Evolutionary conservation across 2,113 vertebrate genomes (phyloP).

Genomic region (Aepyceros melampus): DNA sequence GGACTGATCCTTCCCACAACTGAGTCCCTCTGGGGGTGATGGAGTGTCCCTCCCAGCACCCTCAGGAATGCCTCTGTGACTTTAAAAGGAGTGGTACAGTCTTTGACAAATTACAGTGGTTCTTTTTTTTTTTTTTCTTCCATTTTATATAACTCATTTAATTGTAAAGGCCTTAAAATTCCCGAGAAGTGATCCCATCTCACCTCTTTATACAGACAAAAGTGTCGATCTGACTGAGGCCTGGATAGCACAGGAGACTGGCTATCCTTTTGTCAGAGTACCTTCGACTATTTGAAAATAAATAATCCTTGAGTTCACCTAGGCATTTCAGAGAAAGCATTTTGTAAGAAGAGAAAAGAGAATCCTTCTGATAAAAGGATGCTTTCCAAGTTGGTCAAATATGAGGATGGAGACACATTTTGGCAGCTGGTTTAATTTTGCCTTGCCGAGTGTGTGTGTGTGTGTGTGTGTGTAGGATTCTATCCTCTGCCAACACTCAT

Average conservation of each 20-base stretch:
- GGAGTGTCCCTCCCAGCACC: background rate
- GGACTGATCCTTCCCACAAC: background rate
- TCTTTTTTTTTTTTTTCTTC: rapidly evolving
- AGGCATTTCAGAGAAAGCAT: background rate
- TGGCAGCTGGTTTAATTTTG: background rate
- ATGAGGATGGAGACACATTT: background rate
- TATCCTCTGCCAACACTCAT: background rate
- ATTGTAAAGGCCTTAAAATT: background rate
- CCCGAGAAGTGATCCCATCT: background rate
- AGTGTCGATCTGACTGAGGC: background rate
- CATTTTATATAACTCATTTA: background rate
- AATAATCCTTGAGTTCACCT: background rate
- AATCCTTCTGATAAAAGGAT: background rate
- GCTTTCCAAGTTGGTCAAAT: background rate
- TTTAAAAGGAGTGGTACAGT: background rate
- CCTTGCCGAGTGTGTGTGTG: background rate
- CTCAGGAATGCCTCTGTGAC: background rate
- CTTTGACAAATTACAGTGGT: background rate
- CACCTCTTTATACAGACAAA: background rate
- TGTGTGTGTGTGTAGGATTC: background rate
- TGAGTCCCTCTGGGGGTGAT: no score
- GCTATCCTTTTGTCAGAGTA: background rate
- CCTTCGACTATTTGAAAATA: background rate
- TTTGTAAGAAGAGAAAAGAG: background rate
- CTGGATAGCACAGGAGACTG: rapidly evolving